phyloP scores from a whole-genome alignment of 2,888 invertebrate genomes.

The Glomeris marginata region DNA sequence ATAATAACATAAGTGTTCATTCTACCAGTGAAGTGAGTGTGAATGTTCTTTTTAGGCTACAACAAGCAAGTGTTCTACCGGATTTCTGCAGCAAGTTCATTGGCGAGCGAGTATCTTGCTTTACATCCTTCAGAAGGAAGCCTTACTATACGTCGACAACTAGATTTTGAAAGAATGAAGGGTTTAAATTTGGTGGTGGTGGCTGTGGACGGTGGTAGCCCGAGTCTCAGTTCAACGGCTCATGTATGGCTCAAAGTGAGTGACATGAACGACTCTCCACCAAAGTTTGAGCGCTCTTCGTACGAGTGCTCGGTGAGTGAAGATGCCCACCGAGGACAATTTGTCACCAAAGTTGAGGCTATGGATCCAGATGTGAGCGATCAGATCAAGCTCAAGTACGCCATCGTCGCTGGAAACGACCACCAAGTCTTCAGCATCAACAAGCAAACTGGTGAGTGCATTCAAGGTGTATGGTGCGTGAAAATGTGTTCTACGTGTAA shows the following conservation, averaged over 20 bases:
- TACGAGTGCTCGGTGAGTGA: conserved; percentile 63
- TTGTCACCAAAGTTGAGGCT: conserved; percentile 73
- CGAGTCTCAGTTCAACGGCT: conserved; percentile 60
- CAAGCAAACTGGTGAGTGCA: conserved; percentile 21
- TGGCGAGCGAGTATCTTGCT: conserved; percentile 49
- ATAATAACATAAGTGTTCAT: no score
- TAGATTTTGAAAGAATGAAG: conserved; percentile 63
- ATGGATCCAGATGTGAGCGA: conserved; percentile 75
- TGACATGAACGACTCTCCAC: conserved; percentile 84
- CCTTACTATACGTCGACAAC: conserved; percentile 55
- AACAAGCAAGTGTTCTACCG: conserved; percentile 54
- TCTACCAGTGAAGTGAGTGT: conserved; percentile 3
- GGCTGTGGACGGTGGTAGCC: conserved; percentile 71
- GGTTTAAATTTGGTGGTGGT: conserved; percentile 62
- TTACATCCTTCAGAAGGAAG: conserved; percentile 61
- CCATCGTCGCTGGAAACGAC: conserved; percentile 67
- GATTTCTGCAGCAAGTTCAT: conserved; percentile 41
- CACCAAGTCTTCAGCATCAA: conserved; percentile 28
- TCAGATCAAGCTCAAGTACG: conserved; percentile 54
- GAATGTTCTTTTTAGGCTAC: conserved; percentile 33
- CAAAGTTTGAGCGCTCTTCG: conserved; percentile 64
- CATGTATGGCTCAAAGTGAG: conserved; percentile 69
- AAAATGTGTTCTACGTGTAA: background rate
- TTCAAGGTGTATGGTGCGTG: conserved; percentile 1
- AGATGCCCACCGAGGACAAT: conserved; percentile 69